Evolutionary conservation across 1,140 invertebrate genomes (phyloP).

Genomic region (Danaus plexippus): DNA sequence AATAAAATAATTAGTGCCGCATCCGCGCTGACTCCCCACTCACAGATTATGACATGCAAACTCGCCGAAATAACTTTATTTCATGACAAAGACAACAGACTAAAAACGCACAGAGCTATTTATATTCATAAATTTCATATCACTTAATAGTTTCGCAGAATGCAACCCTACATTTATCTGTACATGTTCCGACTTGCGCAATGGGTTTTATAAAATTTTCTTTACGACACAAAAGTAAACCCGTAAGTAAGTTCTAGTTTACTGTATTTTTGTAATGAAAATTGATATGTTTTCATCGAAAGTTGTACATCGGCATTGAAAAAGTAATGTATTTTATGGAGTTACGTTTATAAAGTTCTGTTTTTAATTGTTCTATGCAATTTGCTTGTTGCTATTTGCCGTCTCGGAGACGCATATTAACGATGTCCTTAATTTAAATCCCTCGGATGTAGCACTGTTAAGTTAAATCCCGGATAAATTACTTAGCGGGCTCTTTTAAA

Average conservation of each 20-base stretch:
- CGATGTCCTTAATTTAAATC: conserved; percentile 56
- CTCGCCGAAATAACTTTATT: conserved; percentile 14
- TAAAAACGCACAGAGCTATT: conserved; percentile 2
- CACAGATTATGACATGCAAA: conserved; percentile 16
- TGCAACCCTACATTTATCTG: no score
- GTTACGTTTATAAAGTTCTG: neutral
- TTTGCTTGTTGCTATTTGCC: conserved; percentile 44
- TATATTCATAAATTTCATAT: no score
- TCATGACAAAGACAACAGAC: conserved; percentile 2
- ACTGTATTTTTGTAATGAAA: conserved; percentile 4
- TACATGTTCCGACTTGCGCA: no score
- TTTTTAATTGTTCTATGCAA: conserved; percentile 11
- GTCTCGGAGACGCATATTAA: conserved; percentile 50
- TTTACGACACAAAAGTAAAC: no score
- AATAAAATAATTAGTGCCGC: conserved; percentile 45
- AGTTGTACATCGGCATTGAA: neutral
- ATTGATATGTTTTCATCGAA: conserved; percentile 2
- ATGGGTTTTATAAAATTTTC: no score
- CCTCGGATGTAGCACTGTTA: conserved; percentile 44
- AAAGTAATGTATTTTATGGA: no score
- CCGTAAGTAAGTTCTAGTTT: neutral
- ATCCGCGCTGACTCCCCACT: conserved; percentile 14
- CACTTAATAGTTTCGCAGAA: no score
- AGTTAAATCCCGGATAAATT: conserved; percentile 53
- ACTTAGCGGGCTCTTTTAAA: conserved; percentile 30